Base-by-base conservation (phyloP, 2,113 vertebrate genomes). In the Platichthys flesus region DNA sequence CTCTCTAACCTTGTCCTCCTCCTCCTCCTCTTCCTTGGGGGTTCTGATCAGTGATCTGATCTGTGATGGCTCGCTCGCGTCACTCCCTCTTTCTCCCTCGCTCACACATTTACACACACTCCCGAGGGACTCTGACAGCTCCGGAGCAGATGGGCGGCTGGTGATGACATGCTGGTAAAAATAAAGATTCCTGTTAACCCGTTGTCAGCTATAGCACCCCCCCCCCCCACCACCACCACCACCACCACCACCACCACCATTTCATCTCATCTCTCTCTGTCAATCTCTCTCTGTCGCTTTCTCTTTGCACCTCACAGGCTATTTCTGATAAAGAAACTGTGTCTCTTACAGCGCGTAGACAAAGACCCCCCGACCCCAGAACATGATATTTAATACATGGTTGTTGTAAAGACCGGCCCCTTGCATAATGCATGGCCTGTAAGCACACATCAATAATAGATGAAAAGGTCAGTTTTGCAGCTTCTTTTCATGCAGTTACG, bases 121-220 rank as follows among this genome's bases (percentile, higher is more conserved):
- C 91, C 84, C 89, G 26, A 42, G 87, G 81, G 91, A 85, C 81
- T 76, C 64, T 81, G 88, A 85, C 85, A 91, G 90, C 89, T 86
- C 84, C 82, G 78, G 87, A 94, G 89, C 92, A 94, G 93, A 94
- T 94, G 93, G 92, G 81, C 67, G 71, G 72, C 75, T 90, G 86
- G 77, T 90, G 90, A 93, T 91, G 92, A 93, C 90, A 93, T 85
- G 88, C 82, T 90, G 90, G 90, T 93, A 93, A 93, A 92, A 93
- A 93, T 91, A 93, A 93, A 92, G 84, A 92, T 88, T 91, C 85
- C 79, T 84, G 78, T 91, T 91, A 93, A 93, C 91, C 90, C 90
- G 45, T 91, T 74, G 81, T 90, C 87, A 85, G 83, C 69, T 85
- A 24, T 6, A 58, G 67, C 66, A 45, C 77, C 4, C 45, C 69